Base-by-base conservation (phyloP, 2,888 invertebrate genomes). In the Noctua janthina region DNA sequence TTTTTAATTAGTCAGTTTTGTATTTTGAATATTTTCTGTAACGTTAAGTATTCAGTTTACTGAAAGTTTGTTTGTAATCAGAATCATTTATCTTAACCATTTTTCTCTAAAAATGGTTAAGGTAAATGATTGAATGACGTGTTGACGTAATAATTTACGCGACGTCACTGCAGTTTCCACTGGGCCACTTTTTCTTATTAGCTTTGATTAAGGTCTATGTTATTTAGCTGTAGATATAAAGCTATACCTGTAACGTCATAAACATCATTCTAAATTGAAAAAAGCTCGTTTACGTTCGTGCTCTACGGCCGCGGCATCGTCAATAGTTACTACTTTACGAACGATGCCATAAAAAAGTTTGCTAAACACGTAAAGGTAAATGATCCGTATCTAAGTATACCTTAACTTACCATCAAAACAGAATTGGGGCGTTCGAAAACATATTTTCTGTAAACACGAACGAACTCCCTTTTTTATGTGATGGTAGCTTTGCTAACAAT, bases 261-360 rank as follows among this genome's bases (percentile, higher is more conserved):
- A 10, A 68, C 43, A 29, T 35, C 13, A n/a, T 54, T 46, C 23
- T 29, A 62, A 62, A 81, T 77, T 83, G 43, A 81, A 64, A 75
- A 46, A 59, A 56, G 3, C n/a, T 67, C n/a, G 23, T 71, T 79
- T 54, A 54, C 35, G 17, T 70, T 70, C 59, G 46, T 73, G 66
- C 59, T 39, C 54, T 3, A 49, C 23, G 54, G 35, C 71, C 29
- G 13, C 17, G 59, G 20, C 54, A 56, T 71, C 82, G n/a, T 79
- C 46, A 79, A 72, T 46, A 72, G 39, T 62, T 73, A 79, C 59
- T 68, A 79, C 73, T 84, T 73, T 68, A 68, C 73, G 23, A 82
- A 82, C 69, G 56, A 78, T 20, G 78, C 46, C 67, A 79, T 84
- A 79, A 84, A 79, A 84, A 82, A 82, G 67, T 82, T 84, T 68